Evolutionary conservation across 2,113 vertebrate genomes (phyloP), one percentile per base, ranked within the genome.

Genomic region (Nipponia nippon): DNA sequence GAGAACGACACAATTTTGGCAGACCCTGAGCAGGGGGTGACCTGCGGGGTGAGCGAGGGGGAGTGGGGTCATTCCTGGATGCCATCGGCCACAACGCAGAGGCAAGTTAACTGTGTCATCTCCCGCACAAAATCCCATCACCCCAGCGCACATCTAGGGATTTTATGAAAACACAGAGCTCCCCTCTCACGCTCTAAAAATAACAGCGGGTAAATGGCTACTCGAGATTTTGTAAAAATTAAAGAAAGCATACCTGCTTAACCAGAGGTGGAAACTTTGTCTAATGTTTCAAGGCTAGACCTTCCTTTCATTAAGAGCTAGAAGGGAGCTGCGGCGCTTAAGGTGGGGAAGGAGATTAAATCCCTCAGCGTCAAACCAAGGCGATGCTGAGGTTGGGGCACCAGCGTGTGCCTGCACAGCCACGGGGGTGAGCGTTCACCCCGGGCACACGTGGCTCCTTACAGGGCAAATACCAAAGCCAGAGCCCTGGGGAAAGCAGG

Each of bases 61-160:
- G 67, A 70, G 46, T 1, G 0, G 40, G 85, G 50, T 85, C 77
- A 62, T 66, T 77, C 67, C 76, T 70, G 38, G 72, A 87, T 95
- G 81, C 69, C 61, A 63, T 50, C 2, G 0, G 49, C 93, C 63
- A 46, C 59, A 21, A 53, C 0, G 1, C 2, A 0, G 91, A 87
- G 61, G 50, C 20, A 17, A 91, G 65, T 66, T 62, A 77, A 80
- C 77, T 4, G 9, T 50, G 49, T 83, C 4, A 0, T 55, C 81
- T 63, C 52, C 52, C 3, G 0, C 11, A 13, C n/a, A 49, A 95
- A 67, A 89, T 79, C 77, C 44, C 38, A 29, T 16, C 1, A 2
- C 34, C 23, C 4, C 9, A 46, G 40, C 0, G 0, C 32, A 21
- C 56, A 16, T 36, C 34, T 62, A 67, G 47, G 72, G 52, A 11